Evolutionary conservation across 1,140 invertebrate genomes (phyloP).

Genomic region (Phenacoccus solenopsis): DNA sequence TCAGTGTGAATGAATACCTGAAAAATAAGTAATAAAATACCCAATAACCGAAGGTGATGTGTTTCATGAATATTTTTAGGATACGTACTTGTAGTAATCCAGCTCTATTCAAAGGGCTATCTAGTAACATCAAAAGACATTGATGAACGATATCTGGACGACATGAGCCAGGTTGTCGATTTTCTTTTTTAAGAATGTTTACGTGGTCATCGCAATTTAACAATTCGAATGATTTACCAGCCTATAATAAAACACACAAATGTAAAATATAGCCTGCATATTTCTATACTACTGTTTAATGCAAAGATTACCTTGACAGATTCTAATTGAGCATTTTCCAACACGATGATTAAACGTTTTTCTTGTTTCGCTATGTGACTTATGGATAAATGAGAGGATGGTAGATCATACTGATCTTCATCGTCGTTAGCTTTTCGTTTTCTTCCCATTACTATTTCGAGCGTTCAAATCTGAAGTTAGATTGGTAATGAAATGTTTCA

Average conservation of each 20-base stretch:
- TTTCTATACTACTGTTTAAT: not conserved
- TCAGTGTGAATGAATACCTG: constrained; percentile 87
- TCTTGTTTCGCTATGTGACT: constrained; percentile 38
- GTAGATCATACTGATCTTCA: not conserved
- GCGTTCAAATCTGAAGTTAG: too few species aligned
- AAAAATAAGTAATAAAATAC: constrained; percentile 21
- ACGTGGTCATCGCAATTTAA: constrained; percentile 90
- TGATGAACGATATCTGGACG: constrained; percentile 93
- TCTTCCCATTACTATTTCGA: constrained; percentile 7
- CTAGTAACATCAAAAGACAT: constrained; percentile 89
- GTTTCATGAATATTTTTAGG: too few species aligned
- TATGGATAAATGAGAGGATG: not conserved
- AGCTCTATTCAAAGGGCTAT: constrained; percentile 87
- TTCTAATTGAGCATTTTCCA: constrained; percentile 90
- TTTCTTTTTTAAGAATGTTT: constrained; percentile 68
- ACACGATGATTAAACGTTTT: constrained; percentile 81
- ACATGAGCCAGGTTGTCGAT: constrained; percentile 67
- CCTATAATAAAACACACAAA: constrained; percentile 39
- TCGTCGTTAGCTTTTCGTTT: not conserved
- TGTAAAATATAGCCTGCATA: not conserved
- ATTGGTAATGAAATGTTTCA: too few species aligned
- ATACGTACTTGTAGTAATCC: constrained; percentile 59
- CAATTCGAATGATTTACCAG: constrained; percentile 75
- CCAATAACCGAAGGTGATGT: too few species aligned
- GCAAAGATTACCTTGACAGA: constrained; percentile 69